These are phyloP conservation scores for Drosophila siamana DNA, from an alignment of 2,888 invertebrate species.

Conservation along the genomic window DNA sequence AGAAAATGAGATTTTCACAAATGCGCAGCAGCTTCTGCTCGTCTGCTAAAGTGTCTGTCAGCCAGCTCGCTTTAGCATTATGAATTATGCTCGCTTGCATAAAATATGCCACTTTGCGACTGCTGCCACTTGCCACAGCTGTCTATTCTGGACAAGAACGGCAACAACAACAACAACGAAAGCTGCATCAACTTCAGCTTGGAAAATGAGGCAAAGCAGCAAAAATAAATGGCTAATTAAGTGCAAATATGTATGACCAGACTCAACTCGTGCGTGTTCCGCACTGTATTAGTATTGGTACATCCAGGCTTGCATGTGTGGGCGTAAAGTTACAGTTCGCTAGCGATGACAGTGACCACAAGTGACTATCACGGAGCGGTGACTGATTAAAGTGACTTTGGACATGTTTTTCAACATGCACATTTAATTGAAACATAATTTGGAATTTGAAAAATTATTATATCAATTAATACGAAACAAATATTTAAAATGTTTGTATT, in stretches of 20 bases:
- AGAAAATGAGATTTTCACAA: conserved; percentile 48
- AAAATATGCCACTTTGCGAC: conserved; percentile 60
- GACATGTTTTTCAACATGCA: neutral
- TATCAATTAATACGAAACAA: no score
- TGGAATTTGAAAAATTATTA: no score
- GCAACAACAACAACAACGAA: neutral
- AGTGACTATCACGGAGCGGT: neutral
- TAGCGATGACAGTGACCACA: conserved; percentile 46
- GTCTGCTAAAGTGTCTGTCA: conserved; percentile 53
- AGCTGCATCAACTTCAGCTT: conserved; percentile 2
- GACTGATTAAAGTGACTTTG: neutral
- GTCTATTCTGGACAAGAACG: conserved; percentile 19
- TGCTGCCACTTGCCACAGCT: conserved; percentile 35
- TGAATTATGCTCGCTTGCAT: conserved; percentile 72
- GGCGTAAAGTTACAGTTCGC: conserved; percentile 48
- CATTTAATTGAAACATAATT: no score
- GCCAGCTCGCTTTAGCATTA: conserved; percentile 65
- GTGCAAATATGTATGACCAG: conserved; percentile 77
- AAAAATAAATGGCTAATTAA: conserved; percentile 70
- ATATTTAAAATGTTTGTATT: no score
- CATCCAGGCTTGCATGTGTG: conserved; percentile 48
- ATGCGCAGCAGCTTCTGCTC: conserved; percentile 36
- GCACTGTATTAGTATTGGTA: conserved; percentile 30
- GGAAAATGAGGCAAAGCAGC: conserved; percentile 26
- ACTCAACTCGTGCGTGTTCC: conserved; percentile 56